phyloP scores from a whole-genome alignment of 2,888 invertebrate genomes.

The Gandaritis pyraliata region DNA sequence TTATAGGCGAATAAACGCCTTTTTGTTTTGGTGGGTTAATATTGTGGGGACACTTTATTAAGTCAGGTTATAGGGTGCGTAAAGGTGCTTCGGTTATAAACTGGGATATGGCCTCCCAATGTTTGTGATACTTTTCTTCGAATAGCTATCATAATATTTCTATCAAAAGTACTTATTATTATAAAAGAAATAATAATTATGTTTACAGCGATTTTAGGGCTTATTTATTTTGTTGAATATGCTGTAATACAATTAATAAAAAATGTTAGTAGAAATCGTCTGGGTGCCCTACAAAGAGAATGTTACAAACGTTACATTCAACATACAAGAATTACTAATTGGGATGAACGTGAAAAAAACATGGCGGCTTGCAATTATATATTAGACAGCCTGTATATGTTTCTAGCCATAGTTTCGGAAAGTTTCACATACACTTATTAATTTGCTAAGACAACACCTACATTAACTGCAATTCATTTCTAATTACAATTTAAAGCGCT shows the following conservation, averaged over 20 bases:
- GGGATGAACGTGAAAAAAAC: no score
- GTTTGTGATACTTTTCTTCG: slow-evolving; percentile 31
- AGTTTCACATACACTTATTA: slow-evolving; percentile 1
- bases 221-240: no score
- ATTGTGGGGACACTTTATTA: slow-evolving; percentile 44
- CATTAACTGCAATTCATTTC: slow-evolving; percentile 37
- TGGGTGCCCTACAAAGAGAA: no score
- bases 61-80: slow-evolving; percentile 41
- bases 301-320: no score
- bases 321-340: no score
- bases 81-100: slow-evolving; percentile 41
- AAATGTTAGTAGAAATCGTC: no score
- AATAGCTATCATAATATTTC: slow-evolving; percentile 19
- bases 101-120: slow-evolving; percentile 33
- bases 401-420: neutral
- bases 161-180: neutral
- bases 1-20: slow-evolving; percentile 41
- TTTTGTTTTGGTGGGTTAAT: slow-evolving; percentile 40
- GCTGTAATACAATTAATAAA: no score
- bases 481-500: slow-evolving; percentile 42
- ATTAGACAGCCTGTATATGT: no score
- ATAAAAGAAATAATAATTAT: neutral
- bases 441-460: slow-evolving; percentile 24
- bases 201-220: neutral
- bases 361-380: no score